Percentiles rank a stretch among this genome's conserved stretches.
Conservation (phyloP, 2,888 invertebrate species). For the Mycalesis mineus region DNA sequence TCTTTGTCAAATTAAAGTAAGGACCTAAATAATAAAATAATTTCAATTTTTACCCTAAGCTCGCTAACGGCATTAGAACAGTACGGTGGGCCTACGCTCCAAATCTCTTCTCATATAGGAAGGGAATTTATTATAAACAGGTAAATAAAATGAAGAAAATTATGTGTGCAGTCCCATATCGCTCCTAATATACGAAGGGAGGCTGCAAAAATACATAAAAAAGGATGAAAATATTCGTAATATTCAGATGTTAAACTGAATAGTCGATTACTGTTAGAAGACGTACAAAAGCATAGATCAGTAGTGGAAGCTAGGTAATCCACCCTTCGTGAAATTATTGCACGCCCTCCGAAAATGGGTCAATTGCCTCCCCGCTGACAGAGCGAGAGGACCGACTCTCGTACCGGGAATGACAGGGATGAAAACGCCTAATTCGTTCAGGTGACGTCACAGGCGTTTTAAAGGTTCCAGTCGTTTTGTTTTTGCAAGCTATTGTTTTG, state of each 20-base stretch:
- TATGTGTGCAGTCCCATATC: no score
- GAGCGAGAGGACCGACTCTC: constrained; percentile 48
- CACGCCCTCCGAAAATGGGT: constrained; percentile 73
- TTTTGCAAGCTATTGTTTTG: constrained; percentile 63
- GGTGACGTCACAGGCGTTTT: constrained; percentile 72
- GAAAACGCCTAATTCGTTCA: constrained; percentile 64
- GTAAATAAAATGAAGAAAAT: no score
- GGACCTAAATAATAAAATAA: no score
- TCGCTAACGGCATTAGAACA: no score
- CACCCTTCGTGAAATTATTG: constrained; percentile 71
- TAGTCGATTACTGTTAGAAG: constrained; percentile 29
- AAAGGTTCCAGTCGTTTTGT: constrained; percentile 59
- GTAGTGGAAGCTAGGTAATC: constrained; percentile 52
- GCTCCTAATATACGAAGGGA: no score
- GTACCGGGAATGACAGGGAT: constrained; percentile 52
- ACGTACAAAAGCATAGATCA: constrained; percentile 43
- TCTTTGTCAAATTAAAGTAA: no score
- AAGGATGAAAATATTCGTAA: no score
- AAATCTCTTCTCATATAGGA: no score
- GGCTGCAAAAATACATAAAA: no score
- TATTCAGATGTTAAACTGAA: background rate
- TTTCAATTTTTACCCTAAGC: no score
- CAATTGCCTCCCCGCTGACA: constrained; percentile 64
- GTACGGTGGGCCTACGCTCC: no score
- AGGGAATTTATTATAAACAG: no score